Percentiles rank a stretch among this genome's conserved stretches.
Evolutionary conservation across 2,113 vertebrate genomes (phyloP).

Genomic region (Aldabrachelys gigantea): DNA sequence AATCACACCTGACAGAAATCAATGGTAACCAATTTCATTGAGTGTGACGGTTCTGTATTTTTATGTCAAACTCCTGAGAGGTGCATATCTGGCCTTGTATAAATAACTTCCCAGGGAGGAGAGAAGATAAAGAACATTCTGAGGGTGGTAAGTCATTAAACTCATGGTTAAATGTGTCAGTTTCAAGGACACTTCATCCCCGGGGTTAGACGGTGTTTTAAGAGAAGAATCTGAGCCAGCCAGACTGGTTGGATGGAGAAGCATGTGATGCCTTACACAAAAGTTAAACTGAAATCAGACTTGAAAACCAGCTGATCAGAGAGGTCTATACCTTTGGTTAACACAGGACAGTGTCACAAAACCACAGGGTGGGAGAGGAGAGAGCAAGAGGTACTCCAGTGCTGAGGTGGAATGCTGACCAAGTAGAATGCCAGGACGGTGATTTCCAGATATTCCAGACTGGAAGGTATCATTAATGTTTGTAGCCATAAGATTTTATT

Average conservation of each 20-base stretch:
- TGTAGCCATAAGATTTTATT: neutral
- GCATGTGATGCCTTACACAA: neutral
- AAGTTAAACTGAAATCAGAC: neutral
- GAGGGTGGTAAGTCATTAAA: neutral
- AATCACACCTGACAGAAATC: neutral
- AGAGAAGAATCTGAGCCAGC: accelerated
- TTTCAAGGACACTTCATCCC: neutral
- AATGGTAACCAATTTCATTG: neutral
- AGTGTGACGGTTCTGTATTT: neutral
- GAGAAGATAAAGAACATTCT: neutral
- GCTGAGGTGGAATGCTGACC: neutral
- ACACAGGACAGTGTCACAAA: neutral
- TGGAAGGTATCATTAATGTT: neutral
- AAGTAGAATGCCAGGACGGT: accelerated
- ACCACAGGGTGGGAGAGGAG: neutral
- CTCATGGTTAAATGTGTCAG: neutral
- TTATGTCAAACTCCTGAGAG: neutral
- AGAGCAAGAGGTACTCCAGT: neutral
- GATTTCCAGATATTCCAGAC: neutral
- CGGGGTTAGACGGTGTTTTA: neutral
- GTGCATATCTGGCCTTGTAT: neutral
- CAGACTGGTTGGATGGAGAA: neutral
- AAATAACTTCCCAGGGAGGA: accelerated
- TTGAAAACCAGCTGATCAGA: neutral
- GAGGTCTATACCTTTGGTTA: neutral